These are phyloP conservation scores for Anas acuta DNA, from an alignment of 2,797 vertebrate species.

Conservation along the genomic window DNA sequence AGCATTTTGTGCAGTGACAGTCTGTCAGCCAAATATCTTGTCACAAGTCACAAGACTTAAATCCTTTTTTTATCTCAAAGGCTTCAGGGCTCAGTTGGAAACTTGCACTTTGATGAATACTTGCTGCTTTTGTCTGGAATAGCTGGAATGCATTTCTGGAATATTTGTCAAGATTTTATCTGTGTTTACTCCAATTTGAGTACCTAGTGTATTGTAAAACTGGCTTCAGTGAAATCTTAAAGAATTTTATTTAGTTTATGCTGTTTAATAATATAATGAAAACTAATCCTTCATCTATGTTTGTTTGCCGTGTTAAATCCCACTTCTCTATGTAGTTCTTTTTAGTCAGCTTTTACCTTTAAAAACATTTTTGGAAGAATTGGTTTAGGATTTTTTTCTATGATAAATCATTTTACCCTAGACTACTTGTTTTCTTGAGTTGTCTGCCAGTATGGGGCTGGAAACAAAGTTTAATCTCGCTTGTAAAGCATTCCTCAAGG, in stretches of 20 bases:
- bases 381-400: background rate
- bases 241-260: slow-evolving; percentile 57
- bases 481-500: slow-evolving; percentile 67
- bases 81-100: slow-evolving; percentile 53
- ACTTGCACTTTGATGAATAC: slow-evolving; percentile 62
- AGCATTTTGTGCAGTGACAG: slow-evolving; percentile 46
- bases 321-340: background rate
- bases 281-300: slow-evolving; percentile 36
- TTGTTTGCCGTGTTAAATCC: slow-evolving; percentile 39
- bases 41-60: slow-evolving; percentile 49
- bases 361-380: slow-evolving; percentile 25
- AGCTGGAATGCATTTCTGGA: slow-evolving; percentile 82
- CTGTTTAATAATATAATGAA: slow-evolving; percentile 65
- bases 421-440: slow-evolving; percentile 62
- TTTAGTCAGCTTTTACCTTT: slow-evolving; percentile 62
- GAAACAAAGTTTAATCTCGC: slow-evolving; percentile 63
- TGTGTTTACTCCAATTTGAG: slow-evolving; percentile 70
- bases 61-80: slow-evolving; percentile 58
- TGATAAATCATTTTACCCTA: slow-evolving; percentile 53
- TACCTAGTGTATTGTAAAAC: slow-evolving; percentile 61
- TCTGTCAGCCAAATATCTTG: slow-evolving; percentile 63
- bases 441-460: slow-evolving; percentile 40
- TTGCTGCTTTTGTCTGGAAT: slow-evolving; percentile 76
- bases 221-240: slow-evolving; percentile 47
- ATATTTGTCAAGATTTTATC: slow-evolving; percentile 86